Percentiles rank a stretch among this genome's conserved stretches.
Evolutionary conservation across 2,113 vertebrate species (phyloP).

Genomic region (Helogale parvula): DNA sequence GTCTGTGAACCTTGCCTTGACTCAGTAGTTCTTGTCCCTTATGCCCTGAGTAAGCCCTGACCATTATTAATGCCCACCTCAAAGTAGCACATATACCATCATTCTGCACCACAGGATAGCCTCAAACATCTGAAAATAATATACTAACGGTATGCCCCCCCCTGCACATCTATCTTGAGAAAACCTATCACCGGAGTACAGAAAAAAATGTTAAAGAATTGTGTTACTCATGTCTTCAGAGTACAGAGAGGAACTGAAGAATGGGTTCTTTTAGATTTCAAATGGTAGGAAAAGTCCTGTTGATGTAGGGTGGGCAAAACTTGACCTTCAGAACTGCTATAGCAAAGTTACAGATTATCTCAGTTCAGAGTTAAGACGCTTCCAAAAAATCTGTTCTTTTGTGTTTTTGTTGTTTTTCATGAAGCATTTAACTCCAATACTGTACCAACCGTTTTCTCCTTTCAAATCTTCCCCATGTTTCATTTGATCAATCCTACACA

Average conservation of each 20-base stretch:
- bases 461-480: not conserved
- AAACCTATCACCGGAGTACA: slow-evolving; percentile 6
- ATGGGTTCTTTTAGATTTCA: not conserved
- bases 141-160: not conserved
- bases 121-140: not conserved
- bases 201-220: not conserved
- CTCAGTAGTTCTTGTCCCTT: not conserved
- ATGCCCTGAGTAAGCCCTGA: not conserved
- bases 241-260: not conserved
- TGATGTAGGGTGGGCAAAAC: not conserved
- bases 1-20: not conserved
- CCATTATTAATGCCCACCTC: not conserved
- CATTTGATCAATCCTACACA: not conserved
- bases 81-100: not conserved
- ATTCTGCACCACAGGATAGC: not conserved
- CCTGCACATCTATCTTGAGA: not conserved
- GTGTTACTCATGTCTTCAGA: not conserved
- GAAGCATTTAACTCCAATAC: not conserved
- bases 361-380: not conserved
- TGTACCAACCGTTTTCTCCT: not conserved
- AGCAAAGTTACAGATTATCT: not conserved
- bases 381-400: not conserved
- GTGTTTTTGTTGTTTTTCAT: not conserved
- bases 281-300: not conserved
- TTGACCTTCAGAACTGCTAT: rapidly evolving